These are phyloP conservation scores for Scaptomyza montana DNA, from an alignment of 1,140 invertebrate species.

Conservation along the genomic window DNA sequence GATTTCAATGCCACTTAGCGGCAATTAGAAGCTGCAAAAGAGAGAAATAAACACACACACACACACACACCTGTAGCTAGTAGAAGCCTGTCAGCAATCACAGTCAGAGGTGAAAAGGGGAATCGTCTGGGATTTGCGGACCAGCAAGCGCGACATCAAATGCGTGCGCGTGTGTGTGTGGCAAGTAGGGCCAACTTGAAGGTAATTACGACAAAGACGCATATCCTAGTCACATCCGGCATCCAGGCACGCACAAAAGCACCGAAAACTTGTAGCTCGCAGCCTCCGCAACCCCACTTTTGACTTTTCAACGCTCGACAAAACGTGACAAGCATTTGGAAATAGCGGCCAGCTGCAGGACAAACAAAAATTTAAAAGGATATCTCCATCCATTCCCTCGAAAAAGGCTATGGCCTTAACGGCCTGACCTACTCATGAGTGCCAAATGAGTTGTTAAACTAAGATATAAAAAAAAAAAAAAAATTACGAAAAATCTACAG, in stretches of 20 bases:
- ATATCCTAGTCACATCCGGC: conserved; percentile 43
- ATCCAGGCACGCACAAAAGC: conserved; percentile 59
- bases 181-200: conserved; percentile 19
- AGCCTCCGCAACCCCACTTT: conserved; percentile 5
- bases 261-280: conserved; percentile 41
- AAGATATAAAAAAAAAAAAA: not conserved
- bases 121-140: conserved; percentile 39
- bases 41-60: conserved; percentile 10
- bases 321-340: conserved; percentile 68
- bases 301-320: conserved; percentile 63
- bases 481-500: conserved; percentile 16
- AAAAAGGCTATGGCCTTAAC: conserved; percentile 43
- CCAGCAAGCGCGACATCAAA: conserved; percentile 31
- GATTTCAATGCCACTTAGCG: conserved; percentile 66
- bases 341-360: conserved; percentile 41
- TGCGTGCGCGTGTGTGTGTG: not conserved
- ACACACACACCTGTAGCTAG: conserved; percentile 43
- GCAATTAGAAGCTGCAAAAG: conserved; percentile 57
- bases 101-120: not conserved
- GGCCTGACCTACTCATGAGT: conserved; percentile 73
- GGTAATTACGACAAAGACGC: conserved; percentile 48
- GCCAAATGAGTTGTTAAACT: conserved; percentile 69
- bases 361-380: conserved; percentile 57
- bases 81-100: conserved; percentile 11
- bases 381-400: not conserved